Base-by-base conservation (phyloP, 2,113 vertebrate genomes). In the Melanostigma gelatinosum region DNA sequence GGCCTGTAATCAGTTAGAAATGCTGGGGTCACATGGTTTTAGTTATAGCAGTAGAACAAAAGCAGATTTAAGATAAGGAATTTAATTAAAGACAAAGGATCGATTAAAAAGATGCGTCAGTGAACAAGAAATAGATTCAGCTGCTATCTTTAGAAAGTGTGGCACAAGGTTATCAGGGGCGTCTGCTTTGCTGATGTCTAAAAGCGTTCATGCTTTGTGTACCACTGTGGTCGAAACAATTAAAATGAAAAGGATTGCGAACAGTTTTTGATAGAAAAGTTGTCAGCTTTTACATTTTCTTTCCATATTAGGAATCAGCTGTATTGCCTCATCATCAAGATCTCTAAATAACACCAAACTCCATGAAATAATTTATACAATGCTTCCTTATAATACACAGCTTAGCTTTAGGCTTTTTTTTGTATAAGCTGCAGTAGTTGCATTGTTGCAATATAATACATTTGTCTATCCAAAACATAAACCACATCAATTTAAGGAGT, bases 71-170 rank as follows among this genome's bases (percentile, higher is more conserved):
- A 57, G 79, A 83, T 76, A 79, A 79, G 72, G 20, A 58, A 79
- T 86, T 71, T 72, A 16, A 79, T 79, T 68, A 79, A 64, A 79
- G 42, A 18, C 13, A 32, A 66, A 65, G 34, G 36, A 48, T 38
- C 27, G 75, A 79, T 62, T 46, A 61, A 63, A 75, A 52, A 38
- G 34, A 61, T 65, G 32, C 73, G 24, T 58, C 67, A 18, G 48
- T 63, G 34, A 68, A 24, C 27, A 42, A 72, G 44, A 76, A 54
- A 72, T 72, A 71, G 42, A 84, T 38, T 64, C 6, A 55, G 61
- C 50, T 18, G 40, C 57, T 52, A 50, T 40, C 63, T 70, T 69
- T 18, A 80, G 12, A 40, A 70, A 78, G 34, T 40, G 20, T 50
- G 15, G 38, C 50, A 61, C 20, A 58, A 36, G 57, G 27, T 68